phyloP scores from a whole-genome alignment of 2,888 invertebrate species.

The Lasioglossum zephyrum region DNA sequence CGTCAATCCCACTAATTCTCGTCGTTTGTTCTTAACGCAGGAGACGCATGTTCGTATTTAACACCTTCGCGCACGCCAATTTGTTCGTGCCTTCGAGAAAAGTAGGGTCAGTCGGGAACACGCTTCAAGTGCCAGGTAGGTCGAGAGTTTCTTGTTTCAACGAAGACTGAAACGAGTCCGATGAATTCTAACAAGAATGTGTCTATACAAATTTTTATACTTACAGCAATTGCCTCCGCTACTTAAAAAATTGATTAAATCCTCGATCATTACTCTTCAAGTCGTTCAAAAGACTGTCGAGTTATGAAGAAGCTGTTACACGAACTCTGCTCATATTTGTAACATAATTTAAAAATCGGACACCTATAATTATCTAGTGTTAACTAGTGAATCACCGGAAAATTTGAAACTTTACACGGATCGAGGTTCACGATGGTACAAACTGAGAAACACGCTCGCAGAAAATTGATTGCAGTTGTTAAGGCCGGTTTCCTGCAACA shows the following conservation, averaged over 20 bases:
- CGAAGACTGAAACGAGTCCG: background rate
- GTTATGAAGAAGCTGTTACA: too few relatives aligned
- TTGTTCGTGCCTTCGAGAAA: background rate
- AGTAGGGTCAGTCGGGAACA: background rate
- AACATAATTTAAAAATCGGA: too few relatives aligned
- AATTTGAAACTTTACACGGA: background rate
- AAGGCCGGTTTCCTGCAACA: background rate
- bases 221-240: too few relatives aligned
- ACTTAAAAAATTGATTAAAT: too few relatives aligned
- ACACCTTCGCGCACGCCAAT: background rate
- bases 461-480: background rate
- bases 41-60: background rate
- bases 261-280: too few relatives aligned
- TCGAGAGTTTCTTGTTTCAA: background rate
- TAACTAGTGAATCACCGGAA: background rate
- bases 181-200: background rate
- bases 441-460: background rate
- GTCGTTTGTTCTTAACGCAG: background rate
- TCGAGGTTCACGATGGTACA: background rate
- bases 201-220: background rate
- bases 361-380: background rate
- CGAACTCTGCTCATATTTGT: too few relatives aligned
- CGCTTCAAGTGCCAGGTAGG: background rate
- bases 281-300: too few relatives aligned
- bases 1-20: background rate